Percentiles rank a stretch among this genome's conserved stretches.
These are phyloP conservation scores for Peromyscus californicus DNA, from an alignment of 2,113 vertebrate genomes.

Conservation along the genomic window DNA sequence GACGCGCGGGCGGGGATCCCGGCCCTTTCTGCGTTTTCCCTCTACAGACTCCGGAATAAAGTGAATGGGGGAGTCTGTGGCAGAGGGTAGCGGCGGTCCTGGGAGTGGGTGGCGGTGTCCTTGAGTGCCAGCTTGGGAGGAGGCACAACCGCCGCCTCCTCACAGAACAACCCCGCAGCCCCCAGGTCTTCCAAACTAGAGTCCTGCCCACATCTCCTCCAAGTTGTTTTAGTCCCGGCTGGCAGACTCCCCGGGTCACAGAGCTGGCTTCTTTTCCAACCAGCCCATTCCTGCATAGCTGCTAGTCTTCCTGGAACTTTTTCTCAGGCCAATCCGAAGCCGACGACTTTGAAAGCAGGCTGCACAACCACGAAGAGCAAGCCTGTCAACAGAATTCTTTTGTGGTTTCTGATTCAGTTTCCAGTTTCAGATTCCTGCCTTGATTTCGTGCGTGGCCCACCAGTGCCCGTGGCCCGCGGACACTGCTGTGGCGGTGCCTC, in stretches of 20 bases:
- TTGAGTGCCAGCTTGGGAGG: not conserved
- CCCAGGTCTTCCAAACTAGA: not conserved
- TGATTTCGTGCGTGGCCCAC: not conserved
- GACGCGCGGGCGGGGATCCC: slow-evolving; percentile 39
- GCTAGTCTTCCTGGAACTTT: not conserved
- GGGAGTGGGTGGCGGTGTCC: not conserved
- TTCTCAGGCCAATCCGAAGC: not conserved
- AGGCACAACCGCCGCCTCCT: not conserved
- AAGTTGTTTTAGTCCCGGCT: not conserved
- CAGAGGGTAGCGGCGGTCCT: not conserved
- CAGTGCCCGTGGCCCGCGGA: too few species aligned
- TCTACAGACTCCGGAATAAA: not conserved
- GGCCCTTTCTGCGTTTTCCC: slow-evolving; percentile 42
- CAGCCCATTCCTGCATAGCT: not conserved
- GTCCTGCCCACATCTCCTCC: not conserved
- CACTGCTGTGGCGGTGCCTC: not conserved
- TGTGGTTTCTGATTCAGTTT: not conserved
- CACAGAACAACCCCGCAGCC: not conserved
- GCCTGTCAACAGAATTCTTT: not conserved
- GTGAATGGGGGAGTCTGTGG: not conserved
- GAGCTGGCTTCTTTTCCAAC: not conserved
- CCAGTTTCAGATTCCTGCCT: not conserved
- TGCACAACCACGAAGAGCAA: not conserved
- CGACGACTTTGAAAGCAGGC: not conserved
- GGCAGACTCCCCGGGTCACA: not conserved